Evolutionary conservation across 2,888 invertebrate species (phyloP), one percentile per base, ranked within the genome.

Genomic region (Phortica magna): DNA sequence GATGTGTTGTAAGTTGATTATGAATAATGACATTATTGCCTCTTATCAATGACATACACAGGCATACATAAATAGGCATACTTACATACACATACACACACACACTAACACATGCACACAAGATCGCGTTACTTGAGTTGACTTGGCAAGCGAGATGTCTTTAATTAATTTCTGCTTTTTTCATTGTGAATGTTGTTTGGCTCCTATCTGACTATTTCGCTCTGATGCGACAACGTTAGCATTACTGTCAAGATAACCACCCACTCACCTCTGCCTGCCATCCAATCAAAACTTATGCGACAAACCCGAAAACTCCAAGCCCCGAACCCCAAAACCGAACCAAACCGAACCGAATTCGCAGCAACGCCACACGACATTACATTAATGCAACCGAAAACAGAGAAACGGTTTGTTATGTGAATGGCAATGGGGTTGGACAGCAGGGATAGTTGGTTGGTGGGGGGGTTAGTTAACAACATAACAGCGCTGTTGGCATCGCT

Each of bases 31-130:
- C 43, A 78, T 82, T 78, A 80, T 43, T 68, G 31, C 3, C 31
- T 31, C 31, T 31, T 31, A 31, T 31, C 31, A 31, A 31, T 31
- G 31, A 31, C 31, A 83, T 83, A 83, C 83, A 87, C 83, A 80
- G 79, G 79, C 78, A 79, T 78, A 70, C 77, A 71, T 64, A 43
- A 39, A 68, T 64, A 77, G 53, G 61, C 59, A 73, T 55, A 55
- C 42, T n/a, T n/a, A 43, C 43, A 68, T 64, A 77, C 57, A 65
- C 59, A 73, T 55, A 55, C 42, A 73, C 76, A 71, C 17, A 67
- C 57, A 68, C 73, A 68, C 41, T 70, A 68, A 73, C 57, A 74
- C 64, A 72, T 53, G 73, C 9, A 74, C 39, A 68, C 48, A 10
- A 53, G 12, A 53, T 53, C 53, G 53, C 53, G n/a, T 53, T 53